phyloP scores from a whole-genome alignment of 2,797 vertebrate genomes.

The Epinephelus awoara region DNA sequence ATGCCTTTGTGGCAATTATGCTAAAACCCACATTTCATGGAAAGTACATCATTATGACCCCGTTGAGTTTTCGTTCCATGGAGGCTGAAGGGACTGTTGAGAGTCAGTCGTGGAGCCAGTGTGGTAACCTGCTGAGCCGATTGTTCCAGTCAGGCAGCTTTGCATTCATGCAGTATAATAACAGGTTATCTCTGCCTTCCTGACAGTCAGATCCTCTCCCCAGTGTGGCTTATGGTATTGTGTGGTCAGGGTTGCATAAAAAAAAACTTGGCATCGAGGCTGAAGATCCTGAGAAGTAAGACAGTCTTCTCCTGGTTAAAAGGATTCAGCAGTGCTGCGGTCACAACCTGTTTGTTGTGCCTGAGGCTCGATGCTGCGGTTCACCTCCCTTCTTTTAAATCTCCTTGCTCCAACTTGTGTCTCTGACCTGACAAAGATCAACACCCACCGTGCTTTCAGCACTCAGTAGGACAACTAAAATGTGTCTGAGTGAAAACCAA shows the following conservation, averaged over 20 bases:
- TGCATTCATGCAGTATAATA: constrained; percentile 71
- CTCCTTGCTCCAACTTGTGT: constrained; percentile 7
- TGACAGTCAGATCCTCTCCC: constrained; percentile 55
- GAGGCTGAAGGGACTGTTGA: constrained; percentile 29
- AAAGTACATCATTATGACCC: constrained; percentile 70
- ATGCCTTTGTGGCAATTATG: constrained; percentile 60
- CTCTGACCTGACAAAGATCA: constrained; percentile 6
- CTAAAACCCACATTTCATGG: constrained; percentile 68
- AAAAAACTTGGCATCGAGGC: constrained; percentile 31
- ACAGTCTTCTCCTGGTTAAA: constrained; percentile 37
- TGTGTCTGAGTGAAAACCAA: constrained; percentile 12
- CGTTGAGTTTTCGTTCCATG: constrained; percentile 42
- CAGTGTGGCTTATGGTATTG: constrained; percentile 55
- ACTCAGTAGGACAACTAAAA: constrained; percentile 15
- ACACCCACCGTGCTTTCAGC: neutral
- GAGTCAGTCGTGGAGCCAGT: constrained; percentile 50
- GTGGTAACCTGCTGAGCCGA: constrained; percentile 55
- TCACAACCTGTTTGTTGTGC: constrained; percentile 40
- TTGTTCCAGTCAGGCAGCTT: constrained; percentile 62
- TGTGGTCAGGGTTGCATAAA: constrained; percentile 62
- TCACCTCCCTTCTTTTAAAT: constrained; percentile 34
- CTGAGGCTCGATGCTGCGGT: constrained; percentile 41
- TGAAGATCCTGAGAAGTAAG: constrained; percentile 44
- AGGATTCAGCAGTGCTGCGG: constrained; percentile 28
- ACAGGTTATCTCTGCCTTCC: constrained; percentile 69